phyloP scores from a whole-genome alignment of 2,797 vertebrate genomes.

The Lutjanus argentimaculatus region DNA sequence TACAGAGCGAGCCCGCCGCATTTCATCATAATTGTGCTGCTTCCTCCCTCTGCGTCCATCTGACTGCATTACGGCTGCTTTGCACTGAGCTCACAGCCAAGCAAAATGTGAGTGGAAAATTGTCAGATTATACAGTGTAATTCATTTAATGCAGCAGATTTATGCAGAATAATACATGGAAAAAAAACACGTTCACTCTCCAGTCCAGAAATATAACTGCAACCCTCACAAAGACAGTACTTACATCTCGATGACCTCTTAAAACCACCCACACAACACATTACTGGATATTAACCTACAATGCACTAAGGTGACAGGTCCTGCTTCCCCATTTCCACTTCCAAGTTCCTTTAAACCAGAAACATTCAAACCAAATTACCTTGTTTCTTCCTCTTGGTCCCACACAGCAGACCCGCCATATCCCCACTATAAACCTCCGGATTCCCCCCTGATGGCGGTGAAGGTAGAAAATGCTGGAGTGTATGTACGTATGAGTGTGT shows the following conservation, averaged over 20 bases:
- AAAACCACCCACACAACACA: background rate
- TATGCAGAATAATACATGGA: background rate
- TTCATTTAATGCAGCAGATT: background rate
- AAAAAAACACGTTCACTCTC: background rate
- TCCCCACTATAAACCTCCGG: conserved; percentile 33
- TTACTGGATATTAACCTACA: conserved; percentile 21
- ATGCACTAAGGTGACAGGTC: conserved; percentile 45
- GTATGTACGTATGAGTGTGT: conserved; percentile 22
- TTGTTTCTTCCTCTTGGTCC: conserved; percentile 90
- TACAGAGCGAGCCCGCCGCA: conserved; percentile 57
- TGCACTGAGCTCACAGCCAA: conserved; percentile 1
- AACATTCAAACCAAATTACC: conserved; percentile 72
- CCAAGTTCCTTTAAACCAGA: conserved; percentile 59
- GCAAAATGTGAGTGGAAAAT: conserved; percentile 21
- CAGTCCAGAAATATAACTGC: background rate
- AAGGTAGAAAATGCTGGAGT: conserved; percentile 45
- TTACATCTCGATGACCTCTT: conserved; percentile 13
- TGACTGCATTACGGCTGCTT: conserved; percentile 41
- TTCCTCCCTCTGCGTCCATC: conserved; percentile 61
- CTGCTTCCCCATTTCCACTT: conserved; percentile 56
- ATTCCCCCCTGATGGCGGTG: conserved; percentile 29
- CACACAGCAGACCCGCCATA: conserved; percentile 92
- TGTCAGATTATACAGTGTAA: conserved; percentile 2
- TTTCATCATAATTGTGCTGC: conserved; percentile 76
- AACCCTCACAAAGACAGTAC: background rate